Percentiles rank a stretch among this genome's conserved stretches.
Evolutionary conservation across 1,140 invertebrate species (phyloP).

Genomic region (Venustaconcha ellipsiformis): DNA sequence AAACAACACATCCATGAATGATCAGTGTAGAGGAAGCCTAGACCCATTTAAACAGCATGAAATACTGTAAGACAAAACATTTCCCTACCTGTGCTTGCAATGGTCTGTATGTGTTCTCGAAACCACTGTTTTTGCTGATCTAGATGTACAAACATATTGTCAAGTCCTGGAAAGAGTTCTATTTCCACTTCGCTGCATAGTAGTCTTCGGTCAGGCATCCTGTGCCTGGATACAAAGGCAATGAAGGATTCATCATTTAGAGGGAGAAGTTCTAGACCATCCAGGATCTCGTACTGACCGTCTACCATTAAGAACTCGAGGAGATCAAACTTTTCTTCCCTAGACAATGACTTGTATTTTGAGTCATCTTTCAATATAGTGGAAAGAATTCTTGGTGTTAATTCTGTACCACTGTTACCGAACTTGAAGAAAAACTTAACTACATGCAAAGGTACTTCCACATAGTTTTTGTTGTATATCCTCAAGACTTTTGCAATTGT

Average conservation of each 20-base stretch:
- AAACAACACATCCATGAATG: too few relatives aligned
- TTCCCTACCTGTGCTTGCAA: neutral
- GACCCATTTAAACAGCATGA: neutral
- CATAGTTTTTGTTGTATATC: too few relatives aligned
- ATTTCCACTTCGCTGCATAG: neutral
- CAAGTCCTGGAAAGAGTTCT: neutral
- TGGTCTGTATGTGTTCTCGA: neutral
- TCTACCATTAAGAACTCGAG: neutral
- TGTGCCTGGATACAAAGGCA: neutral
- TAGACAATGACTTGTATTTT: too few relatives aligned
- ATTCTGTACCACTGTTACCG: too few relatives aligned
- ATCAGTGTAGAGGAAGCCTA: too few relatives aligned
- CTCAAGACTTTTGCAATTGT: too few relatives aligned
- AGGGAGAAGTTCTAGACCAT: neutral
- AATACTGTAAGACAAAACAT: neutral
- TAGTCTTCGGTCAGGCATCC: neutral
- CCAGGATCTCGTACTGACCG: neutral
- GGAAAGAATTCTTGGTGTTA: too few relatives aligned
- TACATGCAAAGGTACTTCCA: too few relatives aligned
- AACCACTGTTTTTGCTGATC: neutral
- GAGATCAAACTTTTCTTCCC: neutral
- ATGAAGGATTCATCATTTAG: neutral
- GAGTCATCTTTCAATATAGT: too few relatives aligned
- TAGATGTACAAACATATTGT: slow-evolving; percentile 1
- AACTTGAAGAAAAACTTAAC: too few relatives aligned